These are phyloP conservation scores for Pemphredon lugubris DNA, from an alignment of 2,888 invertebrate genomes.

Conservation along the genomic window DNA sequence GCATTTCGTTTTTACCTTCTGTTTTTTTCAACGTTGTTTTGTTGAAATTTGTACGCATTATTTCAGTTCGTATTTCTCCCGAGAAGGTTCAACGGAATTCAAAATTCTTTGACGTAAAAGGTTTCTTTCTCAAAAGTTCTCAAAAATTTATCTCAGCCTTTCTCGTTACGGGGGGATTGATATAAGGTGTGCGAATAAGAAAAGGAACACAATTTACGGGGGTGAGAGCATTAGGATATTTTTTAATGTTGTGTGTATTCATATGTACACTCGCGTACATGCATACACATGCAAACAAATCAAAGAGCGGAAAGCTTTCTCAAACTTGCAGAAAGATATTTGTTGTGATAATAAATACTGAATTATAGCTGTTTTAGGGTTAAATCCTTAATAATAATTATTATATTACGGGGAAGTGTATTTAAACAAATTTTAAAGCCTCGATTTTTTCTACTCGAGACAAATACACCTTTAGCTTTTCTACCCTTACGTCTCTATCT, in stretches of 20 bases:
- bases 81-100: no score
- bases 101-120: background rate
- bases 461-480: background rate
- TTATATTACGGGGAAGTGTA: conserved; percentile 8
- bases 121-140: no score
- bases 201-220: no score
- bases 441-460: conserved; percentile 45
- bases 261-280: conserved; percentile 1
- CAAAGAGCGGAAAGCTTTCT: conserved; percentile 73
- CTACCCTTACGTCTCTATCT: no score
- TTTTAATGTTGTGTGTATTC: conserved; percentile 30
- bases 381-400: conserved; percentile 60
- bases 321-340: conserved; percentile 74
- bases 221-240: background rate
- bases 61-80: no score
- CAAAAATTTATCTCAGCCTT: no score
- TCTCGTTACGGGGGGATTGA: no score
- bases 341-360: conserved; percentile 80
- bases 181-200: no score
- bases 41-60: no score
- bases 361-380: conserved; percentile 73
- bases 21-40: no score
- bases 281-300: conserved; percentile 60
- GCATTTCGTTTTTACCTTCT: no score
- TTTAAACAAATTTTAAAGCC: conserved; percentile 20